Base-by-base conservation (phyloP, 2,888 invertebrate species). In the Xestoiulus laeticollis region DNA sequence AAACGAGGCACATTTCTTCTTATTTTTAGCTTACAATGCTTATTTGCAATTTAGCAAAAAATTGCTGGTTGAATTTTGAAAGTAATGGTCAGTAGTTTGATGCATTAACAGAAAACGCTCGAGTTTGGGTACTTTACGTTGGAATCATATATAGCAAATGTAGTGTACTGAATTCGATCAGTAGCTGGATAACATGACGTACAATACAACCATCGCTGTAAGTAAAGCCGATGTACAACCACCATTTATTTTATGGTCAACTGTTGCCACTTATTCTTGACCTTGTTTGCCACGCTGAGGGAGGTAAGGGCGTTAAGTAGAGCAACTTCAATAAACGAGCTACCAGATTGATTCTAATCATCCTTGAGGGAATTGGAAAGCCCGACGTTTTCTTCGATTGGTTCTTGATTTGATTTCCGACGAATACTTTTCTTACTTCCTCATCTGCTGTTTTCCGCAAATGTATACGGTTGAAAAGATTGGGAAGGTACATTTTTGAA, bases 261-360 rank as follows among this genome's bases (percentile, higher is more conserved):
- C 78, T 78, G 78, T 78, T 12, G 78, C 78, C 78, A 78, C 78
- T 78, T 78, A 78, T 78, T 78, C 30, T 32, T 78, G 78, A 78
- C 78, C 78, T 78, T 78, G 78, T 78, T 30, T 14, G 30, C 2
- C 14, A 30, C 78, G 78, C 78, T 30, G 30, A 30, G 78, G 32
- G 78, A 78, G 16, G 78, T 26, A 78, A 78, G 30, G 78, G 78
- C 78, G 78, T 78, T 78, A 78, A 78, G 78, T 78, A 30, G 78
- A 30, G 30, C 26, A 78, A 32, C 26, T 78, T 26, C 32, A 78
- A 78, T 78, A 78, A 78, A 78, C 78, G 78, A 78, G 78, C 78
- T 30, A 78, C 30, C 30, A 14, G 78, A 78, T 78, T 78, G 78
- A 32, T 78, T 78, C 78, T 78, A 78, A 78, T 78, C 78, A 78